Percentiles rank a stretch among this genome's conserved stretches.
phyloP scores from a whole-genome alignment of 1,140 invertebrate species.

The Sarcophaga bullata region DNA sequence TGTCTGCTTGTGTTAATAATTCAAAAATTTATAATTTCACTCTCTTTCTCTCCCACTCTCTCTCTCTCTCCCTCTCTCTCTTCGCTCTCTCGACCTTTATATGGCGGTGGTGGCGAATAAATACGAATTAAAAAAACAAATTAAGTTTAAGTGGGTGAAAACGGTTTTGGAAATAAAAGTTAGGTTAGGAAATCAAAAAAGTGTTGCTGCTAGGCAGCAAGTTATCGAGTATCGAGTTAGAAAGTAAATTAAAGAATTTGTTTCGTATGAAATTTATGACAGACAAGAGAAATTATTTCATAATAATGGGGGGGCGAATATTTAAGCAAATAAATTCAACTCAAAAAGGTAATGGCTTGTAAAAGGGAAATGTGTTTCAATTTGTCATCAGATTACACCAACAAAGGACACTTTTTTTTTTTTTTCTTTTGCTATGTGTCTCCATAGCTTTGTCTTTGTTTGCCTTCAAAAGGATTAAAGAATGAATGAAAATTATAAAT shows the following conservation, averaged over 20 bases:
- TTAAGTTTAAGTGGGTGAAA: conserved; percentile 6
- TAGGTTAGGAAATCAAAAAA: no score
- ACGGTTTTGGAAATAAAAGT: not conserved
- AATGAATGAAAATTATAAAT: no score
- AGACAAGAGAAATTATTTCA: conserved; percentile 28
- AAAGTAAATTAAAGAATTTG: conserved; percentile 5
- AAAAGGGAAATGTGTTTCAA: not conserved
- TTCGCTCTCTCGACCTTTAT: no score
- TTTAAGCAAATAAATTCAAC: conserved; percentile 24
- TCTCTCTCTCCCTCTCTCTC: no score
- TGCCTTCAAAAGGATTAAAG: no score
- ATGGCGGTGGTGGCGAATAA: not conserved
- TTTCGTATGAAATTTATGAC: conserved; percentile 25
- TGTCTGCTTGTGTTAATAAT: conserved; percentile 35
- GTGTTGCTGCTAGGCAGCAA: not conserved
- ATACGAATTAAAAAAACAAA: not conserved
- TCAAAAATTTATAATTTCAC: conserved; percentile 17
- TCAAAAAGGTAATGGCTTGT: not conserved
- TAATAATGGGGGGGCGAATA: conserved; percentile 31
- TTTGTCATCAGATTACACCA: not conserved
- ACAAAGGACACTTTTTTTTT: no score
- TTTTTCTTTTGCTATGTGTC: no score
- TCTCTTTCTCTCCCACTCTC: no score
- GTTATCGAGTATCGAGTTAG: conserved; percentile 3
- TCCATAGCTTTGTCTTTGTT: no score